phyloP scores from a whole-genome alignment of 2,797 vertebrate genomes.

The Remorina albescens region DNA sequence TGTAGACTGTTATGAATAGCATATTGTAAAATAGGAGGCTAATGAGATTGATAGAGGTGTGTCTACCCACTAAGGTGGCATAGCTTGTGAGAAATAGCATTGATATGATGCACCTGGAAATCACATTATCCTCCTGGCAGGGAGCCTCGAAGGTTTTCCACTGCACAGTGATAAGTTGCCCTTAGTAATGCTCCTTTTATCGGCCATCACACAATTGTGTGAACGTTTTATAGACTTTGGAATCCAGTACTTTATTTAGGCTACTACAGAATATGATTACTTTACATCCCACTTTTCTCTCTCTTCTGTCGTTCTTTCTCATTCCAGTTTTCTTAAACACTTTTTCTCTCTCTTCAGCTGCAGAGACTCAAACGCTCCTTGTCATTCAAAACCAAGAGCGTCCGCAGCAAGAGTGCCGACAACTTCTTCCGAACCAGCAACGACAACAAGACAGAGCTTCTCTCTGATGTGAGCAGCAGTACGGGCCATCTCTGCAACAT shows the following conservation, averaged over 20 bases:
- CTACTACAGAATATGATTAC: constrained; percentile 31
- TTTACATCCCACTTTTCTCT: constrained; percentile 10
- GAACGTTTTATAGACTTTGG: constrained; percentile 20
- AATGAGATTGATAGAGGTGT: constrained; percentile 70
- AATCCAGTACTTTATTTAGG: constrained; percentile 7
- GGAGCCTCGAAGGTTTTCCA: constrained; percentile 41
- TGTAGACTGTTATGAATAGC: constrained; percentile 52
- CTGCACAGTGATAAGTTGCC: constrained; percentile 30
- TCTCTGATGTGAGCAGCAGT: constrained; percentile 90
- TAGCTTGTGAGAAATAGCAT: constrained; percentile 58
- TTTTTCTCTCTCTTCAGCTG: constrained; percentile 83
- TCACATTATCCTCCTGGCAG: constrained; percentile 63
- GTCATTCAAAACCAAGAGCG: constrained; percentile 98
- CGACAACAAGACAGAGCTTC: constrained; percentile 90
- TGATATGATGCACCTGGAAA: constrained; percentile 58
- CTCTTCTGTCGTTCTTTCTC: constrained; percentile 10
- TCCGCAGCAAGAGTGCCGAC: constrained; percentile 98
- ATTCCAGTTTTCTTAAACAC: constrained; percentile 10
- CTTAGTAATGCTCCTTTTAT: constrained; percentile 18
- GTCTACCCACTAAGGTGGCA: constrained; percentile 51
- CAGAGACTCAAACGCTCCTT: constrained; percentile 97
- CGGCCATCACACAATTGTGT: neutral
- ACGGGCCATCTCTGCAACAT: constrained; percentile 87
- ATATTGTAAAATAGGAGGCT: constrained; percentile 59
- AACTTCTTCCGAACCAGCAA: constrained; percentile 95